Evolutionary conservation across 2,113 vertebrate genomes (phyloP), one percentile per base, ranked within the genome.

Genomic region (Cephalopterus ornatus): DNA sequence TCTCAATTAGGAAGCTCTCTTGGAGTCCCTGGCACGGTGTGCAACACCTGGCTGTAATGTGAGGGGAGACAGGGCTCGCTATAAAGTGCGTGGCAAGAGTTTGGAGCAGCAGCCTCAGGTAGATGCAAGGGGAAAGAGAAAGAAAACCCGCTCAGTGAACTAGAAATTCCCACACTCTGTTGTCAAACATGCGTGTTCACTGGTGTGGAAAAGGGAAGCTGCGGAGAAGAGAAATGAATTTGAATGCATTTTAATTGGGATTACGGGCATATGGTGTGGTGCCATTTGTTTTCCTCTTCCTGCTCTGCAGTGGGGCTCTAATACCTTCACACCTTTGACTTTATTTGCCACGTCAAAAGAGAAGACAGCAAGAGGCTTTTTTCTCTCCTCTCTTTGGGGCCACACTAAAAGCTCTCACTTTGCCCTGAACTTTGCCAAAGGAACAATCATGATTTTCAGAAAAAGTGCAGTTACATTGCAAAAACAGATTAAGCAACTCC

Each of bases 121-220:
- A 72, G 74, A 32, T 18, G 32, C 44, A 55, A 24, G 68, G 53
- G 47, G 49, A 70, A 82, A 85, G 27, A 85, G 83, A 61, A 92
- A 95, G 86, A 75, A 82, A 94, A 93, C 76, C 49, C 77, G 85
- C 83, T 96, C 92, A 89, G 76, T 94, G 93, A 97, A 96, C 88
- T 96, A 93, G 91, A 97, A 96, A 95, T 97, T 95, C 92, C 87
- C 89, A 96, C 90, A 96, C 84, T 61, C 87, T 89, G 85, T 94
- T 97, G 92, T 96, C 94, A 96, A 96, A 97, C 94, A 67, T 44
- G 33, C 83, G 87, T 97, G 96, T 68, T 97, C 94, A 65, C 49
- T 95, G 92, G 74, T 44, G 85, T 91, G 94, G 89, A 95, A 96
- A 97, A 94, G 83, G 74, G 93, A 93, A 85, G 79, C 85, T 94